Conservation (phyloP, 2,888 invertebrate genomes). For the Thymelicus lineola region DNA sequence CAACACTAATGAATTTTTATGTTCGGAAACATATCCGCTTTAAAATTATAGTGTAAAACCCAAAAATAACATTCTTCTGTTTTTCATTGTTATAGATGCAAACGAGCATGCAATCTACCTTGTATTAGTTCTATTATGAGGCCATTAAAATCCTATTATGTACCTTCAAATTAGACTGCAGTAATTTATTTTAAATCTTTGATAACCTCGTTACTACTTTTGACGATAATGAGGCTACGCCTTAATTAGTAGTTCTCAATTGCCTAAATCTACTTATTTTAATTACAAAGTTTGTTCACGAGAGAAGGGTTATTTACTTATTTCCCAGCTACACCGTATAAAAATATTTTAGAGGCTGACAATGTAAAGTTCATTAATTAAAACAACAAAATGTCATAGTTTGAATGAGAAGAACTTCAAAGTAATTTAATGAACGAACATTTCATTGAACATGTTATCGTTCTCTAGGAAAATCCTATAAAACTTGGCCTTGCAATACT, state of each 20-base stretch:
- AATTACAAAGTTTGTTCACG: background rate
- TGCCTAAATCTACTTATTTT: too few relatives aligned
- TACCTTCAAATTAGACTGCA: background rate
- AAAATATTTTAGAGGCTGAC: background rate
- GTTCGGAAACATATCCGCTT: conserved; percentile 1
- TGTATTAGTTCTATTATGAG: too few relatives aligned
- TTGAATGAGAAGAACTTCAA: background rate
- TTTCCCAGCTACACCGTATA: background rate
- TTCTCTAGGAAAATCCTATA: background rate
- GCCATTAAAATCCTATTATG: too few relatives aligned
- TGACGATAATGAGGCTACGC: too few relatives aligned
- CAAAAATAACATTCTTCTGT: too few relatives aligned
- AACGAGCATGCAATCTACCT: too few relatives aligned
- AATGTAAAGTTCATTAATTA: background rate
- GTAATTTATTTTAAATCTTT: background rate
- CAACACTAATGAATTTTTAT: conserved; percentile 7
- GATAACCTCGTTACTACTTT: too few relatives aligned
- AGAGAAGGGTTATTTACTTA: background rate
- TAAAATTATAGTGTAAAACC: background rate
- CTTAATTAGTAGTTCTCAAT: too few relatives aligned
- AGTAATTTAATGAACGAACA: background rate
- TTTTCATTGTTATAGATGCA: too few relatives aligned
- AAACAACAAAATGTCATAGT: background rate
- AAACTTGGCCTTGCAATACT: background rate
- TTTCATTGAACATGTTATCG: background rate